Percentiles rank a stretch among this genome's conserved stretches.
phyloP scores from a whole-genome alignment of 2,888 invertebrate genomes.

The Andrena marginata region DNA sequence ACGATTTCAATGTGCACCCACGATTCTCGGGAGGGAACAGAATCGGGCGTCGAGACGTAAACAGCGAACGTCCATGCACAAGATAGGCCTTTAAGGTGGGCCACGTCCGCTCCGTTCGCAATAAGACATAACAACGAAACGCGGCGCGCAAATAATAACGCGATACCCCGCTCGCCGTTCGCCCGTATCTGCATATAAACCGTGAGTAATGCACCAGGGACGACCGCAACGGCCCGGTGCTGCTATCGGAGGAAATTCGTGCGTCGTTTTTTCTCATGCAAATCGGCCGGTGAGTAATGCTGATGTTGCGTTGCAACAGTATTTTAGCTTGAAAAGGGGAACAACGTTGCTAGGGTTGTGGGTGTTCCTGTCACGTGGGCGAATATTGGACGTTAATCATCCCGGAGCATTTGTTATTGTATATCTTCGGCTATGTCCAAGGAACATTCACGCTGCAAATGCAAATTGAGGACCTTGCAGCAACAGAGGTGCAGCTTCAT shows the following conservation, averaged over 20 bases:
- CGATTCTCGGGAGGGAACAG: constrained; percentile 19
- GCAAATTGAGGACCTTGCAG: too few species aligned
- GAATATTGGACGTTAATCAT: neutral
- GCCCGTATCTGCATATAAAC: constrained; percentile 43
- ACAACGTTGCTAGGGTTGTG: constrained; percentile 16
- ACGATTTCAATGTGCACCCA: constrained; percentile 48
- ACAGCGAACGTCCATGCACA: constrained; percentile 3
- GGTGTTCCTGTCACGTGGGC: constrained; percentile 1
- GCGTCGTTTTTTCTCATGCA: constrained; percentile 5
- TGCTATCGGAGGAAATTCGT: constrained; percentile 12
- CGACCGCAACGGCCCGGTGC: neutral
- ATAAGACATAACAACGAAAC: constrained; percentile 64
- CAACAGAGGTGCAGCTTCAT: too few species aligned
- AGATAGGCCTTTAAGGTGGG: constrained; percentile 48
- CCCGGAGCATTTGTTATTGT: neutral
- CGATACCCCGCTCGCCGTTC: constrained; percentile 33
- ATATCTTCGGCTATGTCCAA: neutral
- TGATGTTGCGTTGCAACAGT: constrained; percentile 10
- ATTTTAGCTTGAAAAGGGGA: constrained; percentile 9
- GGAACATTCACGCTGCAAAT: neutral
- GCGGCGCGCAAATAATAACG: constrained; percentile 52
- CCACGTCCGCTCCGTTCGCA: constrained; percentile 31
- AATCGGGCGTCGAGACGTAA: constrained; percentile 10
- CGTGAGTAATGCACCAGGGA: constrained; percentile 25
- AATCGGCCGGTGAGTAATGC: neutral